A percentile compares a stretch with the other conserved stretches of the same genome.
These are phyloP conservation scores for Ovis canadensis DNA, from an alignment of 2,113 vertebrate genomes.

Conservation along the genomic window DNA sequence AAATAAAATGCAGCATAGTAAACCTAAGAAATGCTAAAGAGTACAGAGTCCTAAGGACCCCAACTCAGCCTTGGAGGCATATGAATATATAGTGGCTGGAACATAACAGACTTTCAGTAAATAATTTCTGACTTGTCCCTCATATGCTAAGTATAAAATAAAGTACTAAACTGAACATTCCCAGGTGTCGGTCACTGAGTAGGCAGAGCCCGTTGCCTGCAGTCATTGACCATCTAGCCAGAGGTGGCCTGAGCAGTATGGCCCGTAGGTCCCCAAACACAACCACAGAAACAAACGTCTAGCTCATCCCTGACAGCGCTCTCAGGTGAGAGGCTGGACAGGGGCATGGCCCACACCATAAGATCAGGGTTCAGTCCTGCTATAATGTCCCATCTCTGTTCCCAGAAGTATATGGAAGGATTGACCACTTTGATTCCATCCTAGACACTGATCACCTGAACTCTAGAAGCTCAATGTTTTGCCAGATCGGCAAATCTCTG, in stretches of 20 bases:
- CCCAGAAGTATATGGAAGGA: background rate
- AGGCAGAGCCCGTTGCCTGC: rapidly evolving
- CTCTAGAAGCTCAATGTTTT: background rate
- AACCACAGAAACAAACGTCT: background rate
- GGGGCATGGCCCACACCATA: rapidly evolving
- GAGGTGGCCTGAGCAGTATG: too few relatives aligned
- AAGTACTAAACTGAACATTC: background rate
- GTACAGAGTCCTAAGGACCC: background rate
- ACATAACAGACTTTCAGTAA: background rate
- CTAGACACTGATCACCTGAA: background rate
- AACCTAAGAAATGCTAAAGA: background rate
- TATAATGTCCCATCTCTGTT: background rate
- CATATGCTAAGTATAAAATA: background rate
- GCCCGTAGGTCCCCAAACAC: background rate
- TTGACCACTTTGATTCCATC: background rate
- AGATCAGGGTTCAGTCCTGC: background rate
- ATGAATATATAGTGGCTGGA: background rate
- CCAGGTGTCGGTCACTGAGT: background rate
- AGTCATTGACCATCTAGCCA: rapidly evolving
- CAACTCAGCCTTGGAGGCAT: background rate
- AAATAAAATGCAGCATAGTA: background rate
- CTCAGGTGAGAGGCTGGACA: background rate
- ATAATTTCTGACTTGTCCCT: background rate
- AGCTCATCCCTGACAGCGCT: background rate
- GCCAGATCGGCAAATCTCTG: background rate